Percentiles rank a stretch among this genome's conserved stretches.
These are phyloP conservation scores for Carassius auratus DNA, from an alignment of 2,113 vertebrate species.

Conservation along the genomic window DNA sequence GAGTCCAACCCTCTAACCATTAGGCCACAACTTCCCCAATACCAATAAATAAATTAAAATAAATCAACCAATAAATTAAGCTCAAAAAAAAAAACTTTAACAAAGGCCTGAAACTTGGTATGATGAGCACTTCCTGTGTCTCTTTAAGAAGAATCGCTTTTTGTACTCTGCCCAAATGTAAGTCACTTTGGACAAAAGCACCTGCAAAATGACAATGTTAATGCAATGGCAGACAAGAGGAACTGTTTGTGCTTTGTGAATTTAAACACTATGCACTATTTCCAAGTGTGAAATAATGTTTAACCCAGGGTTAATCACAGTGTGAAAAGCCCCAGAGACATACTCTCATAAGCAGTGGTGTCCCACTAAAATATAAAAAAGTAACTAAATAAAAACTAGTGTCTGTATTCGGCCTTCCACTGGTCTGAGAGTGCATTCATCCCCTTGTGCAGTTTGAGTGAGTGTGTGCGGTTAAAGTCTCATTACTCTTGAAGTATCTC, in stretches of 20 bases:
- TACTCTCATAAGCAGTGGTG: conserved; percentile 17
- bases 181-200: too few species aligned
- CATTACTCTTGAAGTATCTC: not conserved
- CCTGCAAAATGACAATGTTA: too few species aligned
- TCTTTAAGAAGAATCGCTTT: too few species aligned
- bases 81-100: too few species aligned
- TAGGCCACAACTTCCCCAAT: too few species aligned
- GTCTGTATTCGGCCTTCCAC: conserved; percentile 68
- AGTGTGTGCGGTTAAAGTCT: conserved; percentile 49
- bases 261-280: not conserved
- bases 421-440: conserved; percentile 69
- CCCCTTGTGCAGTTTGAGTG: conserved; percentile 56
- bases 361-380: conserved; percentile 21
- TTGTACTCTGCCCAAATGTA: too few species aligned
- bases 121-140: too few species aligned
- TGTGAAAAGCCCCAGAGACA: conserved; percentile 5
- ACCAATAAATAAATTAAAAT: too few species aligned
- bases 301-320: not conserved
- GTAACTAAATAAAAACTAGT: conserved; percentile 43
- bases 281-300: not conserved
- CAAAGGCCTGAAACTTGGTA: too few species aligned
- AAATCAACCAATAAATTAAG: not conserved
- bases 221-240: not conserved
- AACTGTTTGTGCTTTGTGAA: not conserved
- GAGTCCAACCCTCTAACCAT: too few species aligned